Conservation (phyloP, 2,797 vertebrate genomes). For the Scomberomorus guttatus region DNA sequence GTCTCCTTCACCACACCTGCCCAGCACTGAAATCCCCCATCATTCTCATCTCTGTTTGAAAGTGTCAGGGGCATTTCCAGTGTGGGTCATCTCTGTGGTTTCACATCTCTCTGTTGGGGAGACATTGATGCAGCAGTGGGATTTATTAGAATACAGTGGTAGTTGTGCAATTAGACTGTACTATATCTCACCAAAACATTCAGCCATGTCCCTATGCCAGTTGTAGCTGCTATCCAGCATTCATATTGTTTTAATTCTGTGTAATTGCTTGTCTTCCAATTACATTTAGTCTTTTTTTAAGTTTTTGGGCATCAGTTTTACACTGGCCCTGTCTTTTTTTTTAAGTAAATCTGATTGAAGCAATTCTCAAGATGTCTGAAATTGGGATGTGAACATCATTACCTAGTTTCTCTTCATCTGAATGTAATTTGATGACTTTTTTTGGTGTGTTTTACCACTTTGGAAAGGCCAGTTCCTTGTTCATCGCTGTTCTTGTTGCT, state of each 20-base stretch:
- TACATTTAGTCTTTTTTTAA: neutral
- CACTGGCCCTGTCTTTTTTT: too few species aligned
- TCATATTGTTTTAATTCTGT: too few species aligned
- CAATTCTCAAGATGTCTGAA: neutral
- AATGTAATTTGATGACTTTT: too few species aligned
- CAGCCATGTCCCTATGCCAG: neutral
- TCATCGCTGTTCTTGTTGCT: neutral
- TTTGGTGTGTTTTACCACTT: neutral
- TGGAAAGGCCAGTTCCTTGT: neutral
- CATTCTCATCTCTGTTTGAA: neutral
- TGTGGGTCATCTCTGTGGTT: neutral
- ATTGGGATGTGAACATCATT: too few species aligned
- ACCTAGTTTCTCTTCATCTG: neutral
- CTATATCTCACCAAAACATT: neutral
- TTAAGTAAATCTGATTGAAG: neutral
- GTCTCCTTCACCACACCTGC: slow-evolving; percentile 33
- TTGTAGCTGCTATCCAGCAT: neutral
- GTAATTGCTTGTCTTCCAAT: neutral
- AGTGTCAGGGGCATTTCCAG: neutral
- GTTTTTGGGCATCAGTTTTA: too few species aligned
- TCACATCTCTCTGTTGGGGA: neutral
- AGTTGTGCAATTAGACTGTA: too few species aligned
- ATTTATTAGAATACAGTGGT: neutral
- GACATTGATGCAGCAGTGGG: neutral
- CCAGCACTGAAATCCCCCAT: slow-evolving; percentile 7